Base-by-base conservation (phyloP, 2,888 invertebrate genomes). In the Rhopalosiphum nymphaeae region DNA sequence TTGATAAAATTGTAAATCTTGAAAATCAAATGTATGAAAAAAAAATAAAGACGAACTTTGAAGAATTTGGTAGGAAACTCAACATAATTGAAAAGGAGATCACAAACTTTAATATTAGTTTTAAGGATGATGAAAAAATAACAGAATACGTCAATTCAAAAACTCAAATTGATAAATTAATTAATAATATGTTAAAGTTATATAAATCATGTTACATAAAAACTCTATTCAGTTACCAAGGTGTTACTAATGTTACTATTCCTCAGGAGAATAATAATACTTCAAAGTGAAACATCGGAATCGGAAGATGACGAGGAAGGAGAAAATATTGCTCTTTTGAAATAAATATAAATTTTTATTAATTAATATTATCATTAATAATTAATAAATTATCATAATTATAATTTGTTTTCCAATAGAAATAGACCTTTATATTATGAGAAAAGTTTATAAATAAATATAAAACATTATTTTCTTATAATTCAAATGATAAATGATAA, bases 31-130 rank as follows among this genome's bases (percentile, higher is more conserved):
- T 61, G 61, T n/a, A 29, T n/a, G 4, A 9, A 0, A 29, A 61
- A 3, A 61, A 10, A 4, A 61, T 25, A 13, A 2, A 21, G 13
- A 29, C 13, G n/a, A n/a, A 7, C 13, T 13, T 61, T 0, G 13
- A 67, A 4, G 0, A 67, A 0, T n/a, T 29, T 26, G 2, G 3
- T 61, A 29, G 0, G 0, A 3, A n/a, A 13, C n/a, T 13, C 1
- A 0, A 67, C 1, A 1, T 0, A n/a, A 67, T 67, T 67, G 13
- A 67, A 67, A n/a, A 67, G 1, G n/a, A 29, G 4, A 13, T 67
- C 13, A 4, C n/a, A 67, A 67, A 67, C 11, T 67, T 11, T 13
- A 4, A 61, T 3, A 61, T 61, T 61, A 11, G 29, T 29, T 29
- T 61, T 11, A 11, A 29, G 3, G 9, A 10, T 61, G 49, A 49